phyloP scores from a whole-genome alignment of 1,140 invertebrate species.

The Plectus sambesii region DNA sequence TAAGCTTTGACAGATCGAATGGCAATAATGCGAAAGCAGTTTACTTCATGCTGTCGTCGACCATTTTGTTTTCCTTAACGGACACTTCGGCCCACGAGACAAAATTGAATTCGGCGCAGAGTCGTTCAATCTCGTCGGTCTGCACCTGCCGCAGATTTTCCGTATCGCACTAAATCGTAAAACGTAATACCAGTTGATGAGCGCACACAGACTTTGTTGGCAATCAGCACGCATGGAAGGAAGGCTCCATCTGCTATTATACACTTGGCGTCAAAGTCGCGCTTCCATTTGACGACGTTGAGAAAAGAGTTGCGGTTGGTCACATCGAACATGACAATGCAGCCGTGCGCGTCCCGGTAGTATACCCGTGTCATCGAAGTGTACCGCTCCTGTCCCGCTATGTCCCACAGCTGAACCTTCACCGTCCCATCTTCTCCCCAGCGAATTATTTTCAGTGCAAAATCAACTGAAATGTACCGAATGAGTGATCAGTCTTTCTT shows the following conservation, averaged over 20 bases:
- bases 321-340: constrained; percentile 46
- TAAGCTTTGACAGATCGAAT: too few relatives aligned
- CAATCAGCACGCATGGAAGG: constrained; percentile 54
- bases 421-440: constrained; percentile 7
- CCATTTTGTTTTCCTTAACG: too few relatives aligned
- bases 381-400: constrained; percentile 28
- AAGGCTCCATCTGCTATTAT: constrained; percentile 51
- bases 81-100: too few relatives aligned
- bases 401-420: not conserved
- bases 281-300: constrained; percentile 39
- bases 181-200: too few relatives aligned
- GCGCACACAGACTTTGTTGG: constrained; percentile 52
- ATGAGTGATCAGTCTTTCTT: too few relatives aligned
- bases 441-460: not conserved
- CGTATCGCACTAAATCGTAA: too few relatives aligned
- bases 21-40: too few relatives aligned
- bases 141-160: too few relatives aligned
- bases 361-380: not conserved
- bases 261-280: constrained; percentile 55
- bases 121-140: too few relatives aligned
- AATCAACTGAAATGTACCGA: constrained; percentile 6
- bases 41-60: too few relatives aligned
- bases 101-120: too few relatives aligned
- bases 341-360: constrained; percentile 18
- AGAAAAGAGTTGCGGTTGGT: constrained; percentile 38